phyloP scores from a whole-genome alignment of 2,113 vertebrate species.

The Syngnathus typhle region DNA sequence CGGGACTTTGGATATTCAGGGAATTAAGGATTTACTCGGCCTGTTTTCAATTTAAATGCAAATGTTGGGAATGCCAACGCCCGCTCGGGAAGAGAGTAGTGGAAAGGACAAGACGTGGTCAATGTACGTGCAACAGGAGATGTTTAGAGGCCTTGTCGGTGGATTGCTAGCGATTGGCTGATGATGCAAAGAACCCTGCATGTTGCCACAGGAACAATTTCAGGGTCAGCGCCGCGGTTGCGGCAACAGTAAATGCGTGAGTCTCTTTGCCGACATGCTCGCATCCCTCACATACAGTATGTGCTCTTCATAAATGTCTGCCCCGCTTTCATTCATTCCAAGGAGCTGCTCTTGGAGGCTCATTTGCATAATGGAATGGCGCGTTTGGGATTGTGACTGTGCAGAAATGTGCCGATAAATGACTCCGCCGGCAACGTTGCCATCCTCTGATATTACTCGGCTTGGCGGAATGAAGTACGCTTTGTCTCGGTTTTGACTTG shows the following conservation, averaged over 20 bases:
- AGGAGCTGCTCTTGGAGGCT: slow-evolving; percentile 37
- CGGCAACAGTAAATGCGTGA: slow-evolving; percentile 1
- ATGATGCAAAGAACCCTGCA: slow-evolving; percentile 19
- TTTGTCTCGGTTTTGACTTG: slow-evolving; percentile 21
- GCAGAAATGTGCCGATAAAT: slow-evolving; percentile 51
- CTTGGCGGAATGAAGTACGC: slow-evolving; percentile 23
- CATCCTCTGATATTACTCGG: slow-evolving; percentile 9
- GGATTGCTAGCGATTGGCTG: slow-evolving; percentile 27
- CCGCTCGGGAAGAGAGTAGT: slow-evolving; percentile 16
- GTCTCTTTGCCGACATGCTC: neutral
- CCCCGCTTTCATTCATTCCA: slow-evolving; percentile 38
- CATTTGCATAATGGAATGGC: slow-evolving; percentile 63
- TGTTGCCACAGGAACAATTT: slow-evolving; percentile 22
- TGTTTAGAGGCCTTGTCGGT: slow-evolving; percentile 17
- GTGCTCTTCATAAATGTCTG: slow-evolving; percentile 28
- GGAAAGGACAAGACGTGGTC: slow-evolving; percentile 16
- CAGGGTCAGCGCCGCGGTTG: slow-evolving; percentile 32
- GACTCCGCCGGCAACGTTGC: slow-evolving; percentile 25
- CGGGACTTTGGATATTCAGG: slow-evolving; percentile 53
- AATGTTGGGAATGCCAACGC: slow-evolving; percentile 53
- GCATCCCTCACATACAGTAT: neutral
- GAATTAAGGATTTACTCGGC: slow-evolving; percentile 62
- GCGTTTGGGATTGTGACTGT: slow-evolving; percentile 51
- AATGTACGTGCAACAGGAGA: slow-evolving; percentile 10
- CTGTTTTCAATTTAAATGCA: slow-evolving; percentile 71